Evolutionary conservation across 2,797 vertebrate species (phyloP), one percentile per base, ranked within the genome.

Genomic region (Ateles fusciceps): DNA sequence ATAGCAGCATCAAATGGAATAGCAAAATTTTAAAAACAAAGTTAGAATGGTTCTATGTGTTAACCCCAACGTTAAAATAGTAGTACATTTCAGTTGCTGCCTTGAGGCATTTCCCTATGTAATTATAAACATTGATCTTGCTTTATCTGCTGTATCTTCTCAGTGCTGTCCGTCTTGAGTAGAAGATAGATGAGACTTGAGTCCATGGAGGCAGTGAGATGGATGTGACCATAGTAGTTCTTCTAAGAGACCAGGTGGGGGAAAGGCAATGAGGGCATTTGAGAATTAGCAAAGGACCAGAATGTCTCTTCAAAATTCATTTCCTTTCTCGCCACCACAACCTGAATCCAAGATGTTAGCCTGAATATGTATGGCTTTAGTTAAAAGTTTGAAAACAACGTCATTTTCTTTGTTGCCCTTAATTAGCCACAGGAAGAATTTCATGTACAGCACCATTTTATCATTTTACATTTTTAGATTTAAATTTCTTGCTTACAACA

Each of bases 401-500:
- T 12, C 12, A 55, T 78, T 85, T 92, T 13, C 50, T 80, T 85
- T 59, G 36, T 55, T 68, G 44, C 55, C 6, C 33, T 87, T 55
- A 26, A 12, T 78, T 55, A 78, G 19, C 44, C 22, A 50, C 17
- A 78, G 26, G 42, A 92, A 89, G 13, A 78, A 87, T 85, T 89
- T 92, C 30, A 55, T 8, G 4, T 33, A n/a, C 14, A 52, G 55
- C 11, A 33, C 24, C 7, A 72, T 74, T 86, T 80, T 50, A 74
- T 81, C 79, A 61, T 39, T 89, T 89, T 46, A 12, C 59, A 89
- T 64, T 95, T 96, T 95, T 78, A 80, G 42, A 94, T 72, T 91
- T 68, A 64, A 84, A 72, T 61, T 24, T 95, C 81, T 87, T 80
- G 74, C 30, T 95, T 13, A 22, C 22, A 39, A 30, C 44, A 81